Evolutionary conservation across 2,113 vertebrate genomes (phyloP), one percentile per base, ranked within the genome.

Genomic region (Ia io): DNA sequence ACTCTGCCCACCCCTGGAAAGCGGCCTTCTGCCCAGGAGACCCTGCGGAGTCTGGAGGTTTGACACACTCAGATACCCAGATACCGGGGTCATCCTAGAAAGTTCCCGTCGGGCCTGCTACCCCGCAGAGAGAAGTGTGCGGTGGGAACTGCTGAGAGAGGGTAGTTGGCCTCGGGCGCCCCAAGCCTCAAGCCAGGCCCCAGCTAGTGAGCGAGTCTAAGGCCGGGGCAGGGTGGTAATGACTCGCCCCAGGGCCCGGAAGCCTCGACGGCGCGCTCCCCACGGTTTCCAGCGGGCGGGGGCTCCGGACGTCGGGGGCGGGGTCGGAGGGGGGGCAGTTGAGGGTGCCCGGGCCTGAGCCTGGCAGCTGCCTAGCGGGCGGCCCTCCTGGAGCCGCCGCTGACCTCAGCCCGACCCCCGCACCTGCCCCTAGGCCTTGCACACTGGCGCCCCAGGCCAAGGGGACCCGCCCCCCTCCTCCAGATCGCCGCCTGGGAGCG

Each of bases 351-450:
- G 20, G 17, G 83, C 25, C 28, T 2, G 32, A 63, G 71, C 35
- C 5, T 63, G 6, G 17, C 91, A 88, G 89, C 42, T 90, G 53
- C 47, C 1, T 23, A 22, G 67, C 49, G 22, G 44, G 13, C 63
- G 51, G 47, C 63, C 59, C 84, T 74, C 28, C 65, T 28, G 12
- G 69, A 69, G 70, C 35, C 14, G 73, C 59, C 20, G 17, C 44
- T 85, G 95, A 88, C 93, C 96, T 76, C 90, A 6, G 71, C 84
- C 61, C 8, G 65, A 80, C 90, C 80, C 37, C 70, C 14, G 69
- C 61, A 82, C 90, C 87, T 88, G 93, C 28, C 59, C 83, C 35
- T 69, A 0, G 74, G 63, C 84, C 6, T 32, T 4, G 30, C 78
- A 56, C 91, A 65, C 73, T 63, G 22, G 91, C 5, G 25, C 83